Conservation (phyloP, 1,140 invertebrate species). For the Papilio glaucus region DNA sequence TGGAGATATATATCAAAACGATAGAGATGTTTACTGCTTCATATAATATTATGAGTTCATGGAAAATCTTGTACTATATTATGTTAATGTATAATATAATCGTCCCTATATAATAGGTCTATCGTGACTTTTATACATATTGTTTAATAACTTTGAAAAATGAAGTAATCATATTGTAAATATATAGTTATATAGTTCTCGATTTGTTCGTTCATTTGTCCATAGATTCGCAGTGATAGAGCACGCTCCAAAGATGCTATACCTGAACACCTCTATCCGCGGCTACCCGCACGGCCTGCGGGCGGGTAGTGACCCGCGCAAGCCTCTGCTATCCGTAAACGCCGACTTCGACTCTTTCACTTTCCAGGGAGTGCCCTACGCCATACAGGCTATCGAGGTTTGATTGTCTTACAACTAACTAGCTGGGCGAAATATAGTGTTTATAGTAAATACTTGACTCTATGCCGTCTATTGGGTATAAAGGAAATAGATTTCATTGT, state of each 20-base stretch:
- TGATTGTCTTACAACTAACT: background rate
- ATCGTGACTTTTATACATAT: no score
- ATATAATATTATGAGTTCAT: no score
- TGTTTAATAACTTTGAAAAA: no score
- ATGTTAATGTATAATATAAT: no score
- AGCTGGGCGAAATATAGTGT: background rate
- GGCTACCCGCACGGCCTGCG: constrained; percentile 93
- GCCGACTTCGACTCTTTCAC: constrained; percentile 88
- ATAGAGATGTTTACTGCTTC: no score
- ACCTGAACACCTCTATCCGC: constrained; percentile 92
- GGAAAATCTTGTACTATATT: no score
- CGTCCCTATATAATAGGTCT: no score
- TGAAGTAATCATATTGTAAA: no score
- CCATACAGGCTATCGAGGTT: constrained; percentile 59
- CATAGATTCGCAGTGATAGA: constrained; percentile 87
- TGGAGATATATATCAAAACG: no score
- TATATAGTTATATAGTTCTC: no score
- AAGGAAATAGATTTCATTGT: background rate
- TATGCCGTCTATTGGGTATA: background rate
- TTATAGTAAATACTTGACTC: background rate
- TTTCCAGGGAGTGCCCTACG: constrained; percentile 86
- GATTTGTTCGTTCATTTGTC: background rate
- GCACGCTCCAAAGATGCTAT: constrained; percentile 90
- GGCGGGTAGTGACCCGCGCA: constrained; percentile 90
- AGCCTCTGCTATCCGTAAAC: constrained; percentile 89